These are phyloP conservation scores for Myotis daubentonii DNA, from an alignment of 2,797 vertebrate genomes.

Conservation along the genomic window DNA sequence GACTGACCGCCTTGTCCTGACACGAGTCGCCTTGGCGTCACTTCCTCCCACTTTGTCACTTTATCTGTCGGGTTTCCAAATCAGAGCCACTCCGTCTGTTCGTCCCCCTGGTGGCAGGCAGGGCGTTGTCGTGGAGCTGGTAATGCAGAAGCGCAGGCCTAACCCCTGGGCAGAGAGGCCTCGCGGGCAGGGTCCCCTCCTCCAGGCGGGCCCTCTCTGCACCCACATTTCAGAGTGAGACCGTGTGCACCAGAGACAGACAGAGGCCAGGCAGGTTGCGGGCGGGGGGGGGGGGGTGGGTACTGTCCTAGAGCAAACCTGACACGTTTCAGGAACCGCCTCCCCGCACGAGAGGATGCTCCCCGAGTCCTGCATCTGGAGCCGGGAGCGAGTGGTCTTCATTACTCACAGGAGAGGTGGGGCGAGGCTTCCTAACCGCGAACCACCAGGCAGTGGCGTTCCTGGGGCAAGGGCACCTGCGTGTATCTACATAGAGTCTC, in stretches of 20 bases:
- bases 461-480: neutral
- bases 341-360: neutral
- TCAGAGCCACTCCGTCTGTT: constrained; percentile 85
- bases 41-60: constrained; percentile 85
- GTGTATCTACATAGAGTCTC: neutral
- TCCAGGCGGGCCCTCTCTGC: constrained; percentile 57
- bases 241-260: neutral
- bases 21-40: constrained; percentile 76
- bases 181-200: constrained; percentile 80
- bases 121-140: constrained; percentile 86
- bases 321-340: neutral
- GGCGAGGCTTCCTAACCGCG: neutral
- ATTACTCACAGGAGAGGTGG: constrained; percentile 56
- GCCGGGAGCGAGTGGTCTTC: neutral
- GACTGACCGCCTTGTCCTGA: constrained; percentile 72
- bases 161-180: constrained; percentile 86
- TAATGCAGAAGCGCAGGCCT: constrained; percentile 88
- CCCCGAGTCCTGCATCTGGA: neutral
- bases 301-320: constrained; percentile 6
- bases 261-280: neutral
- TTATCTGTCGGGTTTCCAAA: constrained; percentile 87
- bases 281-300: neutral
- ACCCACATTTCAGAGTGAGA: constrained; percentile 70
- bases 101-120: constrained; percentile 86
- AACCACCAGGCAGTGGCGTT: neutral